phyloP scores from a whole-genome alignment of 2,113 vertebrate genomes.

The Megalops atlanticus region DNA sequence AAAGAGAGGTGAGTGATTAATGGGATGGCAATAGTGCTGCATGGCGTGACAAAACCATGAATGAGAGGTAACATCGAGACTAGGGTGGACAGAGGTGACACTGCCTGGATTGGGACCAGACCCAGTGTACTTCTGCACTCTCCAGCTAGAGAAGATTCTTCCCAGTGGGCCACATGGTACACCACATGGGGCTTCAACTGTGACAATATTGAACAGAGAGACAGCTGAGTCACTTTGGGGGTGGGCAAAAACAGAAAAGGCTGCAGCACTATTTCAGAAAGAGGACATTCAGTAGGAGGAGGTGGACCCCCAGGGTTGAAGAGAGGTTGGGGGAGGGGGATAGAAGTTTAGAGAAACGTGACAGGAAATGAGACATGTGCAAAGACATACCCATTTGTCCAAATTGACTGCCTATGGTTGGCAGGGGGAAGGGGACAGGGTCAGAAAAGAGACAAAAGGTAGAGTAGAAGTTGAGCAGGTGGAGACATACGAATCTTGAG shows the following conservation, averaged over 20 bases:
- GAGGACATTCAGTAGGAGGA: constrained; percentile 35
- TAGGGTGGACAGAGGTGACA: not conserved
- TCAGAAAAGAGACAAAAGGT: constrained; percentile 54
- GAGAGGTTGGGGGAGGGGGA: constrained; percentile 45
- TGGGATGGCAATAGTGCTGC: constrained; percentile 29
- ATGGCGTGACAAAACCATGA: constrained; percentile 40
- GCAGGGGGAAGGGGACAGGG: constrained; percentile 55
- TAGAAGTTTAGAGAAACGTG: constrained; percentile 44
- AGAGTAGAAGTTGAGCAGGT: constrained; percentile 38
- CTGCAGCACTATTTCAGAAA: constrained; percentile 50
- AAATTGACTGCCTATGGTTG: constrained; percentile 76
- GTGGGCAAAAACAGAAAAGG: not conserved
- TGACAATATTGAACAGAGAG: constrained; percentile 31
- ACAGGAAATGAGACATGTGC: constrained; percentile 56
- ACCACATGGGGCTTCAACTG: constrained; percentile 30
- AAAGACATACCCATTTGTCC: constrained; percentile 79
- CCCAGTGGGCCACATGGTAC: not conserved
- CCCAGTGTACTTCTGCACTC: not conserved
- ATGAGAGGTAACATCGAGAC: not conserved
- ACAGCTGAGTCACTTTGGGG: constrained; percentile 21
- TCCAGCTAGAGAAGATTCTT: not conserved
- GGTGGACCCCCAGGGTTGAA: constrained; percentile 21
- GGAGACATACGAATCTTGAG: not conserved
- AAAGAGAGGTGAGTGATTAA: not conserved
- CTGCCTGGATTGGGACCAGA: not conserved